These are phyloP conservation scores for Amniataba percoides DNA, from an alignment of 2,797 vertebrate genomes.

Conservation along the genomic window DNA sequence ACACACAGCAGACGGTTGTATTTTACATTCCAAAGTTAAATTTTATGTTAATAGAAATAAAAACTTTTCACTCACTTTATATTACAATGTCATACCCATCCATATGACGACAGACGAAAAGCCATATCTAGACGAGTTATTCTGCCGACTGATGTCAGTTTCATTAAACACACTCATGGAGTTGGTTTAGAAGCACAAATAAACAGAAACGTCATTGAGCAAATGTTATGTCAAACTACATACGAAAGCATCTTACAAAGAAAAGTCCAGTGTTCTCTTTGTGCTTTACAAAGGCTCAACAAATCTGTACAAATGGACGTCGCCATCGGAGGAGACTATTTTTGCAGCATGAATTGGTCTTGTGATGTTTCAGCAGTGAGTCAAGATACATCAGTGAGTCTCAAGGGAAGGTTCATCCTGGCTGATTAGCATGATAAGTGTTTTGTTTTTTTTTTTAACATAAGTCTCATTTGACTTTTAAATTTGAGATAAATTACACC, in stretches of 20 bases:
- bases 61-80: constrained; percentile 74
- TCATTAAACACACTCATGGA: constrained; percentile 71
- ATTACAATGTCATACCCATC: constrained; percentile 76
- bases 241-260: constrained; percentile 60
- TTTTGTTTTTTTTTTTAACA: constrained; percentile 1
- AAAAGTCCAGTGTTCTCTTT: constrained; percentile 61
- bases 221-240: constrained; percentile 66
- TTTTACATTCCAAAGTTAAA: constrained; percentile 84
- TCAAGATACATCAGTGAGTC: constrained; percentile 38
- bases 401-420: constrained; percentile 6
- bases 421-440: constrained; percentile 2
- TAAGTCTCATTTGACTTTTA: constrained; percentile 8
- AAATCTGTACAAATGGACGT: constrained; percentile 61
- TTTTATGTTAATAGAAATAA: constrained; percentile 84
- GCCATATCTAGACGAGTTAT: constrained; percentile 59
- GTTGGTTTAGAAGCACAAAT: constrained; percentile 73
- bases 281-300: constrained; percentile 70
- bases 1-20: constrained; percentile 34
- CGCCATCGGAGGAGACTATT: constrained; percentile 28
- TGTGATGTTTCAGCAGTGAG: constrained; percentile 17
- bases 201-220: constrained; percentile 62
- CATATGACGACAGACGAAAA: constrained; percentile 70
- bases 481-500: constrained; percentile 29
- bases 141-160: constrained; percentile 57
- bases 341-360: not conserved